Evolutionary conservation across 2,888 invertebrate species (phyloP).

Genomic region (Stratiomys singularior): DNA sequence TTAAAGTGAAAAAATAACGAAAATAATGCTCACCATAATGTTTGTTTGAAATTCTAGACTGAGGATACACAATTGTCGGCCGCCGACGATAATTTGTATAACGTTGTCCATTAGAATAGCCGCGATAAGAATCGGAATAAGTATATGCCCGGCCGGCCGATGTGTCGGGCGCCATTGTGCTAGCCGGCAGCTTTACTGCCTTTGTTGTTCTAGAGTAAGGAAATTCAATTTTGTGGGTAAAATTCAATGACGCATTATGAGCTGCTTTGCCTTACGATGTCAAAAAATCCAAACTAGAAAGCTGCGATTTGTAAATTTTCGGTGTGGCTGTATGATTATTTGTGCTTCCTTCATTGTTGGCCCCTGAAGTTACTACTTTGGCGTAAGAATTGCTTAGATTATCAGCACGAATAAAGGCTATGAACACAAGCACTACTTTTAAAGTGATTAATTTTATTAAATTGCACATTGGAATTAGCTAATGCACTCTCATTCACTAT

Average conservation of each 20-base stretch:
- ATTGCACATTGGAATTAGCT: background rate
- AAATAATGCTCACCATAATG: conserved; percentile 49
- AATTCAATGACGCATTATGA: background rate
- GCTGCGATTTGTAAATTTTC: conserved; percentile 61
- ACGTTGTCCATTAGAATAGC: conserved; percentile 32
- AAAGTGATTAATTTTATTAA: too few species aligned
- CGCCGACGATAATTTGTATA: conserved; percentile 28
- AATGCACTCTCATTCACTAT: too few species aligned
- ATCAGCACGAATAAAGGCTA: background rate
- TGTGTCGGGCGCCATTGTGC: conserved; percentile 44
- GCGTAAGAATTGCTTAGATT: conserved; percentile 10
- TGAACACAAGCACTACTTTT: too few species aligned
- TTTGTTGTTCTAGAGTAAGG: conserved; percentile 11
- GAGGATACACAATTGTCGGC: conserved; percentile 48
- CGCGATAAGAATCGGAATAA: background rate
- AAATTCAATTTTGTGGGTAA: background rate
- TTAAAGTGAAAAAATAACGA: too few species aligned
- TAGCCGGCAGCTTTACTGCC: background rate
- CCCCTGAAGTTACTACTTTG: background rate
- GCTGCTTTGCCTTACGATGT: conserved; percentile 58
- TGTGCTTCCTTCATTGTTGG: background rate
- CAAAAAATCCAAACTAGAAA: conserved; percentile 63
- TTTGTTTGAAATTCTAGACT: conserved; percentile 19
- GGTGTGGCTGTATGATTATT: conserved; percentile 56
- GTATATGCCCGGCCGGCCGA: conserved; percentile 61